phyloP scores from a whole-genome alignment of 1,140 invertebrate genomes.

The Nebria ingens region DNA sequence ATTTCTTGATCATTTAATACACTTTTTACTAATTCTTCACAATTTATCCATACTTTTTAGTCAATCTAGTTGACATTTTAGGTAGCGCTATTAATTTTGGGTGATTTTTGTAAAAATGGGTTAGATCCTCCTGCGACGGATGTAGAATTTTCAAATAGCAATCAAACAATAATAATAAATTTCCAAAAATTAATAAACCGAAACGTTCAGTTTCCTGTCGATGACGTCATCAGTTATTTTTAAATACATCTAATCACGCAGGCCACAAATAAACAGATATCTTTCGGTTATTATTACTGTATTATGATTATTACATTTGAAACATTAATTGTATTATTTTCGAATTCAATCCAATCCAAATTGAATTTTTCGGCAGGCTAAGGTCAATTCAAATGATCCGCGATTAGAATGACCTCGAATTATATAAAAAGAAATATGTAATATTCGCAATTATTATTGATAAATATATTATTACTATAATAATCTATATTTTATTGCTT shows the following conservation, averaged over 20 bases:
- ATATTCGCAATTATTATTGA: not conserved
- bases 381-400: not conserved
- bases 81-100: too few relatives aligned
- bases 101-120: too few relatives aligned
- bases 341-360: not conserved
- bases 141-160: not conserved
- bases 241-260: not conserved
- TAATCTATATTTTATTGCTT: not conserved
- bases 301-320: conserved; percentile 4
- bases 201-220: not conserved
- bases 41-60: too few relatives aligned
- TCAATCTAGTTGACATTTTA: too few relatives aligned
- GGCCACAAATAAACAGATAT: not conserved
- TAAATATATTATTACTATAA: not conserved
- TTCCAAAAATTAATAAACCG: conserved; percentile 5
- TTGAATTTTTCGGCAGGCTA: not conserved
- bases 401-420: not conserved
- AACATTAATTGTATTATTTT: not conserved
- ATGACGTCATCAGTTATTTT: not conserved
- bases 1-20: too few relatives aligned
- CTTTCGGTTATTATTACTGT: too few relatives aligned
- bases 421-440: not conserved
- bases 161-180: conserved; percentile 2
- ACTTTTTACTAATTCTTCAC: too few relatives aligned
- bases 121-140: too few relatives aligned